Percentiles rank a stretch among this genome's conserved stretches.
Evolutionary conservation across 2,113 vertebrate genomes (phyloP).

Genomic region (Muntiacus muntjak): DNA sequence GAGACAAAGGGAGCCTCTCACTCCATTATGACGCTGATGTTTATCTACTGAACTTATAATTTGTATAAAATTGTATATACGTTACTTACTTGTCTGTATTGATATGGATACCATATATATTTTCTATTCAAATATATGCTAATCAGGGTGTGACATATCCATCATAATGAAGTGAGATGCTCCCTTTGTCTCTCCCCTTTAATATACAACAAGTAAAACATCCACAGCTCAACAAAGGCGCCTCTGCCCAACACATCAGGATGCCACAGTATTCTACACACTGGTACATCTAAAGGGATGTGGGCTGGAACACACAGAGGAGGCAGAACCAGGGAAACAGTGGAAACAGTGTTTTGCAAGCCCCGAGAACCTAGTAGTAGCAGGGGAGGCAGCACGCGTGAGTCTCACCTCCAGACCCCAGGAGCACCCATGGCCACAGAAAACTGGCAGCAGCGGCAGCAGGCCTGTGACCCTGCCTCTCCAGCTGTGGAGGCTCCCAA

Average conservation of each 20-base stretch:
- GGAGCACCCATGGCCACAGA: neutral
- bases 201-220: neutral
- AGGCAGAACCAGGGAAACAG: neutral
- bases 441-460: neutral
- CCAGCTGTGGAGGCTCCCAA: neutral
- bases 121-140: neutral
- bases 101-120: neutral
- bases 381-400: neutral
- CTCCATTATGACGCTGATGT: neutral
- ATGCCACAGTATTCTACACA: neutral
- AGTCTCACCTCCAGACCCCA: neutral
- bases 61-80: neutral
- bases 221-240: neutral
- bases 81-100: neutral
- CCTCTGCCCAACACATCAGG: neutral
- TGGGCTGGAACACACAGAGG: neutral
- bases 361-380: neutral
- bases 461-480: neutral
- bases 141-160: neutral
- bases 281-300: neutral
- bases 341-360: neutral
- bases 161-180: neutral
- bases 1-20: neutral
- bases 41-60: neutral
- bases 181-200: neutral